phyloP scores from a whole-genome alignment of 2,113 vertebrate species.

The Ptilorrhoa leucosticta region DNA sequence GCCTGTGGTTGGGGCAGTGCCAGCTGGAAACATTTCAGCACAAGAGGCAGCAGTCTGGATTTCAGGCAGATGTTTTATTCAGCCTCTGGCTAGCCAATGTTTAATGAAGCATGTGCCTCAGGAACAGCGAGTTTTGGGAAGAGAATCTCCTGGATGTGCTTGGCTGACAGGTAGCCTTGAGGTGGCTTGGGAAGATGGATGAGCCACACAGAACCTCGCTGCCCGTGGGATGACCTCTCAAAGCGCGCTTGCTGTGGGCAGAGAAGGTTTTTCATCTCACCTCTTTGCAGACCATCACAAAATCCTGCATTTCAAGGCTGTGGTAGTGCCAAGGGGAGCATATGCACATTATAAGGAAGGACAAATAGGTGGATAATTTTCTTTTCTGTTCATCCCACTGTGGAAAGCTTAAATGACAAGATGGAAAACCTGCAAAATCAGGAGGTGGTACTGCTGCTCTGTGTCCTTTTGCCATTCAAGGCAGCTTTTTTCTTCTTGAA shows the following conservation, averaged over 20 bases:
- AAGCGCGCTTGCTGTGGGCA: fast-evolving
- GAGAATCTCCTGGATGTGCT: not conserved
- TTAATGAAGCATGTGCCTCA: not conserved
- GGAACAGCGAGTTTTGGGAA: not conserved
- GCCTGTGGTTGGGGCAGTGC: not conserved
- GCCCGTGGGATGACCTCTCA: not conserved
- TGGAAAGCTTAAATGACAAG: not conserved
- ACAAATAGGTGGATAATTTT: not conserved
- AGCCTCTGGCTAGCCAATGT: not conserved
- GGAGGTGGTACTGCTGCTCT: not conserved
- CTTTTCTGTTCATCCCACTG: not conserved
- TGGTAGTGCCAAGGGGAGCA: not conserved
- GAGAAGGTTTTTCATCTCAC: not conserved
- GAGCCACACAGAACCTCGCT: fast-evolving
- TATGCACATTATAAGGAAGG: not conserved
- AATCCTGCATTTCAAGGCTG: not conserved
- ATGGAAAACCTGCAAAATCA: not conserved
- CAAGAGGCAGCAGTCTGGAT: not conserved
- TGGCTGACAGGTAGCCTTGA: not conserved
- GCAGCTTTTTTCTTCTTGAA: not conserved
- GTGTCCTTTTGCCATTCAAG: not conserved
- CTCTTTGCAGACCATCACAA: not conserved
- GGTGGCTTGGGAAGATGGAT: not conserved
- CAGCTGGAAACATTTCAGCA: slow-evolving; percentile 1
- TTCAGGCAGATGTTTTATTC: not conserved